phyloP scores from a whole-genome alignment of 2,888 invertebrate genomes.

The Hirudinaria manillensis region DNA sequence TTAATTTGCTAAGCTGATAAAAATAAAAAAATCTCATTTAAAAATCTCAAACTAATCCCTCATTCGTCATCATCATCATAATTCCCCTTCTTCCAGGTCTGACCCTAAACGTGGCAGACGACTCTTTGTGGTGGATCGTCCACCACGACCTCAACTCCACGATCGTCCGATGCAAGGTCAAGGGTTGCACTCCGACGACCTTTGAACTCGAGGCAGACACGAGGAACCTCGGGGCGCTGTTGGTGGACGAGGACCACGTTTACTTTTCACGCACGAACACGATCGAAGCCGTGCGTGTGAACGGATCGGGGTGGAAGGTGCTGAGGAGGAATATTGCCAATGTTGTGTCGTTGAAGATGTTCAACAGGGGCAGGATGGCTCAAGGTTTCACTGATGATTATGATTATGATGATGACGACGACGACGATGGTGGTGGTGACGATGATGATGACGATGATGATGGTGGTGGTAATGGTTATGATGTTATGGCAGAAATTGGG shows the following conservation, averaged over 20 bases:
- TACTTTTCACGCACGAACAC: slow-evolving; percentile 25
- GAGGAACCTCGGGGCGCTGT: slow-evolving; percentile 10
- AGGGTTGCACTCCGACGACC: background rate
- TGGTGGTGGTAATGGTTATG: too few relatives aligned
- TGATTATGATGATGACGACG: background rate
- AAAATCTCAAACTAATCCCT: too few relatives aligned
- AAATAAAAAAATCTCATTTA: too few relatives aligned
- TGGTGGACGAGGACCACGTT: slow-evolving; percentile 20
- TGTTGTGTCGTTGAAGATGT: slow-evolving; percentile 4
- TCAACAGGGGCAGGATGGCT: background rate
- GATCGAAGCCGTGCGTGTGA: slow-evolving; percentile 2
- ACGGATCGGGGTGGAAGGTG: background rate
- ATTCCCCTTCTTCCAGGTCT: slow-evolving; percentile 57
- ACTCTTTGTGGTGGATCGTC: slow-evolving; percentile 70
- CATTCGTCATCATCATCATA: too few relatives aligned
- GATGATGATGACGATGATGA: background rate
- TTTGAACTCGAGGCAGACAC: background rate
- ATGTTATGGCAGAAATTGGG: too few relatives aligned
- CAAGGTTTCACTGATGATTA: background rate
- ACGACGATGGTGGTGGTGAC: background rate
- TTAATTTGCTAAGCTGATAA: too few relatives aligned
- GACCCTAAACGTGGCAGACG: slow-evolving; percentile 60
- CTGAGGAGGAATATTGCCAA: background rate
- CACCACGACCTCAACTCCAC: slow-evolving; percentile 43
- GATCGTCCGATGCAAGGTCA: background rate